A percentile compares a stretch with the other conserved stretches of the same genome.
Conservation (phyloP, 2,797 vertebrate genomes). For the Lagodon rhomboides region DNA sequence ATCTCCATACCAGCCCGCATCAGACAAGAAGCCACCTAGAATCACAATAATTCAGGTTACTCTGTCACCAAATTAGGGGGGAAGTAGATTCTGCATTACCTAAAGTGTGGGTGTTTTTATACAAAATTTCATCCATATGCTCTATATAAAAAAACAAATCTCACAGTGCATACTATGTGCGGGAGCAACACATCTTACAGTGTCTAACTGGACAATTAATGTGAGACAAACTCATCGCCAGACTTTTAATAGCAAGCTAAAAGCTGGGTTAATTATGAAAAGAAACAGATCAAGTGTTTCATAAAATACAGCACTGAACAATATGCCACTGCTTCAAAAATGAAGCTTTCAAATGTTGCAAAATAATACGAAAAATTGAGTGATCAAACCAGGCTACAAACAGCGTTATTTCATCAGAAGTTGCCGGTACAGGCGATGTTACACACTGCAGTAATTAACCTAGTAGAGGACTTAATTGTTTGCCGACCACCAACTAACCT, state of each 20-base stretch:
- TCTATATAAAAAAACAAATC: not conserved
- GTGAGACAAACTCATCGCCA: not conserved
- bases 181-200: not conserved
- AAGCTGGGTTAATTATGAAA: no score
- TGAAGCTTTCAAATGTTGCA: no score
- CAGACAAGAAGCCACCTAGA: conserved; percentile 96
- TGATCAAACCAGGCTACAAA: no score
- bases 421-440: no score
- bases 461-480: no score
- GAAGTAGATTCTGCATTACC: not conserved
- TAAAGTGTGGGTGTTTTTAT: no score
- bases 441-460: no score
- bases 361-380: no score
- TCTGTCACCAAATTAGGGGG: not conserved
- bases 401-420: no score
- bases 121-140: not conserved
- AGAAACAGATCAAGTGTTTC: no score
- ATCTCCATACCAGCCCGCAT: conserved; percentile 99
- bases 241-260: not conserved
- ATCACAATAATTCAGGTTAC: conserved; percentile 25
- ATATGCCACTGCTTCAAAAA: not conserved
- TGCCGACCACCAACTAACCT: no score
- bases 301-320: no score
- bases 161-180: not conserved
- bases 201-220: not conserved